A percentile compares a stretch with the other conserved stretches of the same genome.
Evolutionary conservation across 2,113 vertebrate species (phyloP).

Genomic region (Lagopus leucura): DNA sequence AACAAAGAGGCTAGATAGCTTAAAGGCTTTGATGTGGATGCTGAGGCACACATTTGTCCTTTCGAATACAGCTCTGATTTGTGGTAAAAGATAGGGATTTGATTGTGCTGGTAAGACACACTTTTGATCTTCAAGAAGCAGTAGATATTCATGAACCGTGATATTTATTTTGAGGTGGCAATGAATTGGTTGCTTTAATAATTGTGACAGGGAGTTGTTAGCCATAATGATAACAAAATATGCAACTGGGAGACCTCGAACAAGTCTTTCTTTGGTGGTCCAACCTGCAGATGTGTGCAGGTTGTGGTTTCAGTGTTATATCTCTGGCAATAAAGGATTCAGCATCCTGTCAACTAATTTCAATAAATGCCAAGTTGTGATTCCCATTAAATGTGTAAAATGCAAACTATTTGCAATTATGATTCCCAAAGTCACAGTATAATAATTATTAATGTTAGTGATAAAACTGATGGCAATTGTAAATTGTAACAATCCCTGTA

Average conservation of each 20-base stretch:
- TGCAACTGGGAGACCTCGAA: neutral
- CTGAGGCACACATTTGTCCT: fast-evolving
- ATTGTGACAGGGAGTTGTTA: neutral
- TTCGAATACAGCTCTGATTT: neutral
- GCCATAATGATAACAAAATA: neutral
- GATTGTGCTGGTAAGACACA: neutral
- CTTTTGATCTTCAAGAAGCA: neutral
- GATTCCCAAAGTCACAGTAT: neutral
- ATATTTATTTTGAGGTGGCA: neutral
- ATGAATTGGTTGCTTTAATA: neutral
- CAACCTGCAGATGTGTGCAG: fast-evolving
- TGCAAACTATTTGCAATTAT: neutral
- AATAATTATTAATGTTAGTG: neutral
- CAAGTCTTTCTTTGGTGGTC: neutral
- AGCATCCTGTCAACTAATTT: neutral
- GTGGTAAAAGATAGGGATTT: neutral
- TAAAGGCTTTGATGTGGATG: neutral
- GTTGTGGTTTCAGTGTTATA: fast-evolving
- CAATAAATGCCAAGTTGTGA: neutral
- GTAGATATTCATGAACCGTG: neutral
- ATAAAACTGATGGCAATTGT: neutral
- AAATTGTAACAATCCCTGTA: neutral
- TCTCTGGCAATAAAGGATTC: neutral
- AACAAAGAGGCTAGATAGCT: neutral
- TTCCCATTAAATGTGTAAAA: neutral